Evolutionary conservation across 30 jellyfish, hydroid and myxozoan species (phyloP).

Genomic region (Turritopsis dohrnii): DNA sequence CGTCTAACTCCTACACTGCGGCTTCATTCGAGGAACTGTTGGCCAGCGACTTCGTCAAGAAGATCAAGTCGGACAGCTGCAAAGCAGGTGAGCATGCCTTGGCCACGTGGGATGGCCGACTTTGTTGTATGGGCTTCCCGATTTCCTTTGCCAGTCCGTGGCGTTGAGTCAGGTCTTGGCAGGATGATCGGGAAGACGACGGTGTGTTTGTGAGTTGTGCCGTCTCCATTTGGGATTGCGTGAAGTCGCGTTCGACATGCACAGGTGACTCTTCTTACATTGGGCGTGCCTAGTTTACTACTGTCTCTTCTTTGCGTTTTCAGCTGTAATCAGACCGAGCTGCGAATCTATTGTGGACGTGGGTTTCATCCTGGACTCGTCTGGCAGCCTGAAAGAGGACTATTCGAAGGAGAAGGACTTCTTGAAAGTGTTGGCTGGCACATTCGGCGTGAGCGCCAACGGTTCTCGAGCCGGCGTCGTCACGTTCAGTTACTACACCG

Average conservation of each 20-base stretch:
- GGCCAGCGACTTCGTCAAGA: conserved; percentile 23
- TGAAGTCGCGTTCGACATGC: background rate
- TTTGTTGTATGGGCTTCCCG: background rate
- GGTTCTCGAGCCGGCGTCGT: conserved; percentile 84
- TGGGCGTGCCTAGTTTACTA: background rate
- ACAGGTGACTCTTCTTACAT: background rate
- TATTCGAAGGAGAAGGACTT: conserved; percentile 77
- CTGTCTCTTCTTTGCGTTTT: background rate
- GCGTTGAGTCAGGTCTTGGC: background rate
- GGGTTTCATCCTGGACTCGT: conserved; percentile 80
- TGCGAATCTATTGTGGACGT: conserved; percentile 57
- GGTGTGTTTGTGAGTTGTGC: background rate
- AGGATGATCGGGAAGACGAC: background rate
- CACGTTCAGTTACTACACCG: conserved; percentile 70
- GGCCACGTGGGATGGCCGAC: background rate
- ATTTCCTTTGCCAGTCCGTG: background rate
- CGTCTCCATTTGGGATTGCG: background rate
- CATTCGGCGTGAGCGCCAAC: conserved; percentile 37
- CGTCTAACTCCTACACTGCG: conserved; percentile 17
- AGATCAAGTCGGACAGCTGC: conserved; percentile 16
- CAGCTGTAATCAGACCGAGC: conserved; percentile 37
- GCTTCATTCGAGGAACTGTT: conserved; percentile 28
- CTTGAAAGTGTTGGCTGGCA: conserved; percentile 55
- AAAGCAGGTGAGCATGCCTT: conserved; percentile 24
- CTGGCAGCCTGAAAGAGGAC: conserved; percentile 60